These are phyloP conservation scores for Intoshia linei DNA, from an alignment of 1,140 invertebrate genomes.

Conservation along the genomic window DNA sequence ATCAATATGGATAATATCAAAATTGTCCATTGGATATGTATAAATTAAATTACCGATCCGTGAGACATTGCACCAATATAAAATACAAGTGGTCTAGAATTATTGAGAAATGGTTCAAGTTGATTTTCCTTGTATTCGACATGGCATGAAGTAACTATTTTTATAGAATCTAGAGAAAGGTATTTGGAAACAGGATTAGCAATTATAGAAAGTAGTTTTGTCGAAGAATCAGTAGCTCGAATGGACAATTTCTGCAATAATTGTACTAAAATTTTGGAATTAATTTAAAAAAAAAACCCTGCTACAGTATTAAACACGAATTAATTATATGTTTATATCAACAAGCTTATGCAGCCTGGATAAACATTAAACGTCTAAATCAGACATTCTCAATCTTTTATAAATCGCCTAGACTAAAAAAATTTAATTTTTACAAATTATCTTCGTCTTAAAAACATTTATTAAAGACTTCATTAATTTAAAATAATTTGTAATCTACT, in stretches of 20 bases:
- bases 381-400: no score
- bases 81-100: conserved; percentile 49
- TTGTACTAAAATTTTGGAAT: conserved; percentile 41
- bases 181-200: conserved; percentile 62
- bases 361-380: background rate
- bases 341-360: background rate
- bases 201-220: conserved; percentile 36
- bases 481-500: no score
- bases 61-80: conserved; percentile 85
- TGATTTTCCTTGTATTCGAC: conserved; percentile 41
- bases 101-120: conserved; percentile 39
- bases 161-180: conserved; percentile 64
- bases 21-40: background rate
- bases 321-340: conserved; percentile 7
- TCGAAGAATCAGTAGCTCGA: conserved; percentile 46
- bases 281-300: conserved; percentile 4
- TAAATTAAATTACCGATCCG: conserved; percentile 34
- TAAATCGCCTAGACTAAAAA: background rate
- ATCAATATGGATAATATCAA: no score
- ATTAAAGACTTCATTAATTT: no score
- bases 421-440: background rate
- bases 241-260: conserved; percentile 69
- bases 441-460: background rate
- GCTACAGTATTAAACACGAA: conserved; percentile 4
- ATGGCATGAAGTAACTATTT: conserved; percentile 57